Percentiles rank a stretch among this genome's conserved stretches.
Evolutionary conservation across 1,140 invertebrate genomes (phyloP).

Genomic region (Lycorma delicatula): DNA sequence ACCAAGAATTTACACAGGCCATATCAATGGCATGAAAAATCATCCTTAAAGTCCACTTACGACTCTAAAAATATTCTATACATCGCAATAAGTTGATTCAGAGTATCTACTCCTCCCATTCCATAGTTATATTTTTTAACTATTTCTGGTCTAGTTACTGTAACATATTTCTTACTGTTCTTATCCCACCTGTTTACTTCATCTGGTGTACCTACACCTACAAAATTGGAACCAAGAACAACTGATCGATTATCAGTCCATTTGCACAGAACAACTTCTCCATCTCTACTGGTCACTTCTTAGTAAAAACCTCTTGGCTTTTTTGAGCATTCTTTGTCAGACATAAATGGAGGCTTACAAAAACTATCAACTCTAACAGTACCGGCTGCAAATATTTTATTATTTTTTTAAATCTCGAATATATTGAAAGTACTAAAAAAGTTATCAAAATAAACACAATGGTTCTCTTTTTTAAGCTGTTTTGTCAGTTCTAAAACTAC

Average conservation of each 20-base stretch:
- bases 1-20: background rate
- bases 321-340: background rate
- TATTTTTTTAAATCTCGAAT: background rate
- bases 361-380: background rate
- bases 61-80: too few species aligned
- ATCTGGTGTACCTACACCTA: background rate
- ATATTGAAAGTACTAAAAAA: background rate
- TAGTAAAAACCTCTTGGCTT: background rate
- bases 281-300: background rate
- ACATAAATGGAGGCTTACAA: background rate
- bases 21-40: too few species aligned
- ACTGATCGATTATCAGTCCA: background rate
- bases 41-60: background rate
- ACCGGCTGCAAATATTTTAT: background rate
- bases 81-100: background rate
- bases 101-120: background rate
- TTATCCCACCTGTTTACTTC: background rate
- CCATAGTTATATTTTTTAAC: background rate
- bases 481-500: slow-evolving; percentile 23
- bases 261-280: background rate
- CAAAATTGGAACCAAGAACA: background rate
- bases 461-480: background rate
- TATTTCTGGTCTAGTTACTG: background rate
- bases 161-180: background rate
- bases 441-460: background rate